Conservation (phyloP, 1,140 invertebrate genomes). For the Platorchestia sp. region DNA sequence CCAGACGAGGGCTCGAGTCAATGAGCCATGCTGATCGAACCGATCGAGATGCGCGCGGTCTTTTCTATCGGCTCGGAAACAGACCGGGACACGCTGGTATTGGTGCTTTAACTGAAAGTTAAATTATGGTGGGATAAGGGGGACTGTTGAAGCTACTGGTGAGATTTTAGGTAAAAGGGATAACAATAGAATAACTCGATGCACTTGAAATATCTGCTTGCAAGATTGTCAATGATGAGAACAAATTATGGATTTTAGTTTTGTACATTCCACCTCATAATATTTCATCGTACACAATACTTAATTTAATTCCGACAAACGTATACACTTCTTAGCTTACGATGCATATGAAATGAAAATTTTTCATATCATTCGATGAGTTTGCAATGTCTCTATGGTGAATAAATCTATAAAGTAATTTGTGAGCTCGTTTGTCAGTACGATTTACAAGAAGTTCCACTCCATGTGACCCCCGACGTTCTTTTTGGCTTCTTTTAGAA, state of each 20-base stretch:
- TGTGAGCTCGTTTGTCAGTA: too few relatives aligned
- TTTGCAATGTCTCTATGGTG: neutral
- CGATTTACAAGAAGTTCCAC: too few relatives aligned
- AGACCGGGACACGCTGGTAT: neutral
- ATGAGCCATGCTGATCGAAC: neutral
- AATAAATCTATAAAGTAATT: too few relatives aligned
- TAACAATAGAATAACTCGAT: neutral
- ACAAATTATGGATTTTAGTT: too few relatives aligned
- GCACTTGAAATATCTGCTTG: neutral
- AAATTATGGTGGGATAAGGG: neutral
- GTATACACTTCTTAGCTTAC: neutral
- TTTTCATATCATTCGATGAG: neutral
- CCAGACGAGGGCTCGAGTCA: neutral
- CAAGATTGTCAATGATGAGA: too few relatives aligned
- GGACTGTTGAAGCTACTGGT: neutral
- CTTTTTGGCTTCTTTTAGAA: neutral
- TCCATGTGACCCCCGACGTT: too few relatives aligned
- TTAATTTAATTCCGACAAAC: neutral
- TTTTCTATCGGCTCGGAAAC: neutral
- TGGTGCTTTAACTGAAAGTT: neutral
- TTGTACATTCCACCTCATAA: neutral
- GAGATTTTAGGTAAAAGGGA: neutral
- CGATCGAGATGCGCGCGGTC: neutral
- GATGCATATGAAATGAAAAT: neutral
- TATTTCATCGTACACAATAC: neutral